phyloP scores from a whole-genome alignment of 2,113 vertebrate genomes.

The Vulpes lagopus region DNA sequence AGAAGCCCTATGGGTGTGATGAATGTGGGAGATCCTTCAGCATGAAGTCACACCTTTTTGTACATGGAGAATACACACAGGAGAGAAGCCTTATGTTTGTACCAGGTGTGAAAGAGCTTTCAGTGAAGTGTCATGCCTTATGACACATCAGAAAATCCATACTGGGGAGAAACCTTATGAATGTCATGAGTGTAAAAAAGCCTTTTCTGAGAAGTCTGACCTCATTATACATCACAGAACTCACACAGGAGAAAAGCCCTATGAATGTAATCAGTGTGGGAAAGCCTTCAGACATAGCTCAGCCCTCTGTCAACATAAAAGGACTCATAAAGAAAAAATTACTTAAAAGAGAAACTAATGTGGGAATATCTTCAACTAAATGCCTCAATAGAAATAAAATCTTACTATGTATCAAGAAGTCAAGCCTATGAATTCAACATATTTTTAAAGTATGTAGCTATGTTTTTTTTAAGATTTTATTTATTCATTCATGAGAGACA shows the following conservation, averaged over 20 bases:
- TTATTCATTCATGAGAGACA: too few species aligned
- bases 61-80: conserved; percentile 67
- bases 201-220: conserved; percentile 68
- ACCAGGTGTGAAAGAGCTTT: conserved; percentile 67
- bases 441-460: conserved; percentile 42
- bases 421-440: conserved; percentile 39
- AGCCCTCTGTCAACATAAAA: not conserved
- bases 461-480: not conserved
- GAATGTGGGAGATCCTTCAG: conserved; percentile 68
- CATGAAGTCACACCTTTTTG: conserved; percentile 45
- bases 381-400: not conserved
- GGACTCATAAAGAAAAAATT: not conserved
- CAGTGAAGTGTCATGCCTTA: conserved; percentile 65
- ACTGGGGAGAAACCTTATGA: conserved; percentile 67
- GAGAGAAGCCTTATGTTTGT: conserved; percentile 65
- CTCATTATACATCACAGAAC: conserved; percentile 69
- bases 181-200: conserved; percentile 67
- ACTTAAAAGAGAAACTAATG: not conserved
- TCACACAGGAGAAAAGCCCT: conserved; percentile 70
- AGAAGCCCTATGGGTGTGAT: conserved; percentile 58
- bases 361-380: not conserved
- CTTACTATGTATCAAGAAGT: not conserved
- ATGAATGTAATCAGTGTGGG: conserved; percentile 56
- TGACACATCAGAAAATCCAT: conserved; percentile 73
- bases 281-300: conserved; percentile 66